Conservation (phyloP, 2,888 invertebrate species). For the Pollenia angustigena region DNA sequence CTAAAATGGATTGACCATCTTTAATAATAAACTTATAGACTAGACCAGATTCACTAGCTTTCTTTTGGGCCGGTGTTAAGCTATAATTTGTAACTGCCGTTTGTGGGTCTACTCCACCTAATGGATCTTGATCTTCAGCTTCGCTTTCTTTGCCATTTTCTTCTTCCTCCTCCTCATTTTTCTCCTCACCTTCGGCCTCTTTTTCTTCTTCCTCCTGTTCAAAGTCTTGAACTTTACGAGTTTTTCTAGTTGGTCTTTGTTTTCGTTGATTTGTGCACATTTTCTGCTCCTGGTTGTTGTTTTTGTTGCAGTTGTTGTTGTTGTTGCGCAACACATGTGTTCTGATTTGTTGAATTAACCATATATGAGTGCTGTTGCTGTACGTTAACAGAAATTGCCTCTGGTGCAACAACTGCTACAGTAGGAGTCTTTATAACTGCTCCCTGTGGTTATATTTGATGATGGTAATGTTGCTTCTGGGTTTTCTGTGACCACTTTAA, state of each 20-base stretch:
- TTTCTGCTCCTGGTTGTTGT: constrained; percentile 37
- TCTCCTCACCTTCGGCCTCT: constrained; percentile 15
- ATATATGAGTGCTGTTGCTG: constrained; percentile 64
- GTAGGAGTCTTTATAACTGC: constrained; percentile 49
- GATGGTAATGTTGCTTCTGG: constrained; percentile 79
- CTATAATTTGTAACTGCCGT: constrained; percentile 66
- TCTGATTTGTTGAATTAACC: constrained; percentile 57
- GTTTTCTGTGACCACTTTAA: constrained; percentile 93
- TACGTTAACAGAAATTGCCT: constrained; percentile 54
- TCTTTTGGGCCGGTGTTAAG: constrained; percentile 79
- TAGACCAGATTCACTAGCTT: constrained; percentile 80
- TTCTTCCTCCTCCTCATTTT: constrained; percentile 5
- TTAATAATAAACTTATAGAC: constrained; percentile 88
- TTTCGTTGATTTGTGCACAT: constrained; percentile 21
- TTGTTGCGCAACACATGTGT: constrained; percentile 15
- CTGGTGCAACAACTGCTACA: constrained; percentile 67
- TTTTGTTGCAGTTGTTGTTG: too few species aligned
- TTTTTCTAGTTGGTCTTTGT: constrained; percentile 35
- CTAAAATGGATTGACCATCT: constrained; percentile 89
- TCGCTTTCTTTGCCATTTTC: constrained; percentile 20
- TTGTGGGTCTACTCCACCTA: constrained; percentile 74
- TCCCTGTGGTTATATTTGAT: constrained; percentile 43
- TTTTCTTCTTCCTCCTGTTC: constrained; percentile 41
- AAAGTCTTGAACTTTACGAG: constrained; percentile 33
- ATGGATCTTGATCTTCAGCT: constrained; percentile 73